These are phyloP conservation scores for Linepithema humile DNA, from an alignment of 1,140 invertebrate species.

Conservation along the genomic window DNA sequence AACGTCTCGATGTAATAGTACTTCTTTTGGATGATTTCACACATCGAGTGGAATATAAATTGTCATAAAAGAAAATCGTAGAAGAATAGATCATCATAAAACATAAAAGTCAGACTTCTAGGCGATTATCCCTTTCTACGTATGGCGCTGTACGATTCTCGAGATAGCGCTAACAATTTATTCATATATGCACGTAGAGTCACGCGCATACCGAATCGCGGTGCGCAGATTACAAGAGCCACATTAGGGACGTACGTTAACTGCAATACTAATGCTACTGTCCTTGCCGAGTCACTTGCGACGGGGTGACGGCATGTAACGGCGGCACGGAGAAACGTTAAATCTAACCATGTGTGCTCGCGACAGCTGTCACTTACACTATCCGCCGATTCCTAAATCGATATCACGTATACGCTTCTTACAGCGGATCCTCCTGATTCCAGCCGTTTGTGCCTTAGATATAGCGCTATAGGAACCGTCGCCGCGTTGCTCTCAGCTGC, in stretches of 20 bases:
- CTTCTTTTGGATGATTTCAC: not conserved
- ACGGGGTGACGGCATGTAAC: constrained; percentile 4
- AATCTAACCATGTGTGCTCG: constrained; percentile 6
- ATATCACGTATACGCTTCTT: not conserved
- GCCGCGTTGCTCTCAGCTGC: not conserved
- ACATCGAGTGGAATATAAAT: not conserved
- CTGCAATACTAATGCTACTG: constrained; percentile 17
- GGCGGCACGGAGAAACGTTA: constrained; percentile 8
- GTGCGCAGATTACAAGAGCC: constrained; percentile 14
- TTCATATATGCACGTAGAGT: not conserved
- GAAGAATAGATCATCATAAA: no score
- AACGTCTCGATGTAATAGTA: not conserved
- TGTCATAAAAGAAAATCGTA: no score
- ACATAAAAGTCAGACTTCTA: not conserved
- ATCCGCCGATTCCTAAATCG: constrained; percentile 12
- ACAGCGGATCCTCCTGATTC: not conserved
- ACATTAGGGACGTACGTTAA: constrained; percentile 10
- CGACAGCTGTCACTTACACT: constrained; percentile 35
- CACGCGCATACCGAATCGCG: not conserved
- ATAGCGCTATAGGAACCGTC: not conserved
- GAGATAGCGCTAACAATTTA: not conserved
- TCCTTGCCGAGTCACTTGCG: constrained; percentile 25
- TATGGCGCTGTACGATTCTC: not conserved
- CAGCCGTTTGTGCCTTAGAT: not conserved
- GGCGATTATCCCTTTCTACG: not conserved